Base-by-base conservation (phyloP, 2,888 invertebrate species). In the Molanna angustata region DNA sequence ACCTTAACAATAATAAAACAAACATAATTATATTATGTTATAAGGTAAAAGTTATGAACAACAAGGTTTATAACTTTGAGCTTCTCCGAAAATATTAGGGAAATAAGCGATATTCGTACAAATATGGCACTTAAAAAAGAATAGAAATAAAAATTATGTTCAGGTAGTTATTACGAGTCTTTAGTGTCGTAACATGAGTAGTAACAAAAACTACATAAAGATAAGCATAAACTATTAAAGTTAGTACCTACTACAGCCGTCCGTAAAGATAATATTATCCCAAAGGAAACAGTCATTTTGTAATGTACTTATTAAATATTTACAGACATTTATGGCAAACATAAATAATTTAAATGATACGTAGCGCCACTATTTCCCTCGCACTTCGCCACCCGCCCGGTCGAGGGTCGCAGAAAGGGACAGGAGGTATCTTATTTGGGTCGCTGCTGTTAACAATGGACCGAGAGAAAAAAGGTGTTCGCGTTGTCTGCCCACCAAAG, bases 301-400 rank as follows among this genome's bases (percentile, higher is more conserved):
- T 45, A 51, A 51, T 45, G 51, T 32, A 40, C 32, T 45, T 16
- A 39, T 51, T 51, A 22, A 50, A 51, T 40, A 51, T 51, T 46
- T 46, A 20, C 37, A 16, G 42, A 46, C 47, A 13, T 41, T 49
- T 33, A 49, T 17, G 42, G 46, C 17, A n/a, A 39, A 22, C 40
- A 52, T 52, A 52, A 52, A 52, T 52, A 47, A 46, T 52, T 47
- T 17, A 42, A 42, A 47, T 47, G 40, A 46, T n/a, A n/a, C 41
- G 21, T 47, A 52, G 52, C 52, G 52, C 52, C 52, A 52, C 46
- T 47, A 47, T 41, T 22, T 7, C 22, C 27, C 22, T 46, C 47
- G 20, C 27, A 22, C 18, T 46, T 39, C 4, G 7, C 41, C n/a
- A n/a, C n/a, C n/a, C n/a, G 13, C 13, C 22, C 18, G 2, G 1